Evolutionary conservation across 2,888 invertebrate species (phyloP).

Genomic region (Phrixothrix hirtus): DNA sequence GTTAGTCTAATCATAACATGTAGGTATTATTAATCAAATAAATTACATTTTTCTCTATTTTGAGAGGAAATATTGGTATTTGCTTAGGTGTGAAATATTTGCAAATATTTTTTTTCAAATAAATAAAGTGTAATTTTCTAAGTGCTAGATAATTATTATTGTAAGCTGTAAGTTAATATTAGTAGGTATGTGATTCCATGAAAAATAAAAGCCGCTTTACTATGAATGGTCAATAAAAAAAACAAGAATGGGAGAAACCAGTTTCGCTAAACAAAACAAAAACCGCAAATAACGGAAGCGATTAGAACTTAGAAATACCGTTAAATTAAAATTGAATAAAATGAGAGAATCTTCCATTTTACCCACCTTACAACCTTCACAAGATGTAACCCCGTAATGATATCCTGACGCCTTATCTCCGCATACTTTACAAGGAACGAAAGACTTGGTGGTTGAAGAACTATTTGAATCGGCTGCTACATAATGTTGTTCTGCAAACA

Average conservation of each 20-base stretch:
- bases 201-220: constrained; percentile 7
- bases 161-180: background rate
- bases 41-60: too few species aligned
- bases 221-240: constrained; percentile 15
- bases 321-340: constrained; percentile 3
- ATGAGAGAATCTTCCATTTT: background rate
- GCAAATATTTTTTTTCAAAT: too few species aligned
- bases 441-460: constrained; percentile 79
- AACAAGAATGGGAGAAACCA: constrained; percentile 18
- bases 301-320: constrained; percentile 7
- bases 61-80: too few species aligned
- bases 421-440: constrained; percentile 95
- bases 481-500: constrained; percentile 67
- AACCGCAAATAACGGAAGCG: constrained; percentile 6
- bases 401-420: constrained; percentile 95
- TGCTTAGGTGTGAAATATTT: too few species aligned
- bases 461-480: constrained; percentile 80
- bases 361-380: constrained; percentile 94
- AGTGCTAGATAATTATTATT: background rate
- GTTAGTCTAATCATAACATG: too few species aligned
- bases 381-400: constrained; percentile 97
- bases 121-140: constrained; percentile 1
- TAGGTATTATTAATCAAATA: too few species aligned
- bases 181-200: constrained; percentile 1
- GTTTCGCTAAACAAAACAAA: constrained; percentile 17